These are phyloP conservation scores for Aegotheles bennettii DNA, from an alignment of 2,113 vertebrate species.

Conservation along the genomic window DNA sequence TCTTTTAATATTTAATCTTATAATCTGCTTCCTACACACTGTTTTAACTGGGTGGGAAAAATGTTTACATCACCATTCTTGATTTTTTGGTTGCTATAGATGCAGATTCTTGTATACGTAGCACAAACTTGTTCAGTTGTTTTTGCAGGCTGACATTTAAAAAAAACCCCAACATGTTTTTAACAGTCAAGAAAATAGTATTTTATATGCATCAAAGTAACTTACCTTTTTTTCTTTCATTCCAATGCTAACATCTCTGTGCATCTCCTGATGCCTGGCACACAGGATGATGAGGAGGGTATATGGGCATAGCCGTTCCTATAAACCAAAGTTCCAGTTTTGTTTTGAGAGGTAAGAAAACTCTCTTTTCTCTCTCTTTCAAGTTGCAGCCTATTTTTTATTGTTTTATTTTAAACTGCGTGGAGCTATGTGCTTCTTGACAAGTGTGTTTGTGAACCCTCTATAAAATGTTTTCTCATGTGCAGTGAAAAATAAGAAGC, in stretches of 20 bases:
- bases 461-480: background rate
- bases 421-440: constrained; percentile 31
- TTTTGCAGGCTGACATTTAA: constrained; percentile 7
- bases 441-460: constrained; percentile 3
- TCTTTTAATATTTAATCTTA: constrained; percentile 63
- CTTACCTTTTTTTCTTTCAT: constrained; percentile 76
- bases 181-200: constrained; percentile 40
- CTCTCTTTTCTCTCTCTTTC: constrained; percentile 72
- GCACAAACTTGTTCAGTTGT: constrained; percentile 15
- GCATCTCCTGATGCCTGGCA: constrained; percentile 59
- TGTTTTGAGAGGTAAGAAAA: constrained; percentile 95
- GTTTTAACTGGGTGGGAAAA: constrained; percentile 29
- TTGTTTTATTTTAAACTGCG: constrained; percentile 31
- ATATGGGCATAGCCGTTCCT: constrained; percentile 95
- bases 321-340: constrained; percentile 92
- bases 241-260: constrained; percentile 65
- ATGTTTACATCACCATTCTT: constrained; percentile 21
- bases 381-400: constrained; percentile 31
- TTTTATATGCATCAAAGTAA: constrained; percentile 50
- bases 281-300: constrained; percentile 98
- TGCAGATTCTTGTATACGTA: constrained; percentile 20
- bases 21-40: constrained; percentile 62
- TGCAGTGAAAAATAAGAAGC: background rate
- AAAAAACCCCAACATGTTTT: constrained; percentile 10
- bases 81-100: constrained; percentile 54